Evolutionary conservation across 2,888 invertebrate species (phyloP).

Genomic region (Melolontha melolontha): DNA sequence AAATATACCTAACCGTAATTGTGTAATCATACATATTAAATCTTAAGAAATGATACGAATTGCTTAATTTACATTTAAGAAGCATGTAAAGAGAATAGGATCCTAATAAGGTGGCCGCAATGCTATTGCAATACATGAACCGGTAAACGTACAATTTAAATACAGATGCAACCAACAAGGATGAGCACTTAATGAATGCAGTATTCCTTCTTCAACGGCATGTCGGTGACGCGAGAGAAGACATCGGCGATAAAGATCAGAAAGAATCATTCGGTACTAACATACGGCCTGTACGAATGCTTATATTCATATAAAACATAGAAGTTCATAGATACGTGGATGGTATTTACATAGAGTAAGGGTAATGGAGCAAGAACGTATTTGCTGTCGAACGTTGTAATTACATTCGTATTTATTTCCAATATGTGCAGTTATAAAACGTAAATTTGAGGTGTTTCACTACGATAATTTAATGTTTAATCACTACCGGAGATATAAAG

Average conservation of each 20-base stretch:
- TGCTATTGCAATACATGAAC: slow-evolving; percentile 13
- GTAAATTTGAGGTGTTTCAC: slow-evolving; percentile 24
- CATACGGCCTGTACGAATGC: neutral
- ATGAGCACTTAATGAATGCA: slow-evolving; percentile 27
- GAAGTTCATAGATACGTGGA: slow-evolving; percentile 29
- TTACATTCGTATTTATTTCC: slow-evolving; percentile 24
- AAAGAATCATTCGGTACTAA: slow-evolving; percentile 17
- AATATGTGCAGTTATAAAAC: slow-evolving; percentile 2
- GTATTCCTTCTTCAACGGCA: slow-evolving; percentile 15
- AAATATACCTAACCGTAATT: slow-evolving; percentile 18
- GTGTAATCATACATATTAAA: slow-evolving; percentile 4
- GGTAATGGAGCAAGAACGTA: slow-evolving; percentile 24
- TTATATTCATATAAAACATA: slow-evolving; percentile 24
- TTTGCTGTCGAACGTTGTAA: slow-evolving; percentile 17
- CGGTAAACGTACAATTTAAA: slow-evolving; percentile 27
- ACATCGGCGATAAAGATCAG: slow-evolving; percentile 25
- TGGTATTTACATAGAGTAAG: slow-evolving; percentile 28
- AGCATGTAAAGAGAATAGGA: neutral
- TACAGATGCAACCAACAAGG: slow-evolving; percentile 21
- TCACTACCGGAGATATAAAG: slow-evolving; percentile 15
- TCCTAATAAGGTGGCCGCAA: slow-evolving; percentile 16
- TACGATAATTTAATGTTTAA: slow-evolving; percentile 21
- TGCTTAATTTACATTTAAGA: slow-evolving; percentile 4
- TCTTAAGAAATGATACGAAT: slow-evolving; percentile 12
- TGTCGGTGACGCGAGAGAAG: slow-evolving; percentile 15